phyloP scores from a whole-genome alignment of 2,888 invertebrate genomes.

The Hymenopus coronatus region DNA sequence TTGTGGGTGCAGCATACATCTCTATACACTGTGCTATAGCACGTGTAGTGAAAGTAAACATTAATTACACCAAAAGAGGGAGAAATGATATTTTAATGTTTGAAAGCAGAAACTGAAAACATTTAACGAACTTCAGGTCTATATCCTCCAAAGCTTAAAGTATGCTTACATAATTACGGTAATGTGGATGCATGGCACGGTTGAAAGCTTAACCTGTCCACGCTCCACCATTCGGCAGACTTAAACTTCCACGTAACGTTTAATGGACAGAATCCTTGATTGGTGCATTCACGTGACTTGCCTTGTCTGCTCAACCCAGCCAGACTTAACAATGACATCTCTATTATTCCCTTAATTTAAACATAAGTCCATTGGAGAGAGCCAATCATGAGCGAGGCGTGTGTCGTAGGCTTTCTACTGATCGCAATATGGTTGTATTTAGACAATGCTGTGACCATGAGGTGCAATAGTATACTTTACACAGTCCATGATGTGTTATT shows the following conservation, averaged over 20 bases:
- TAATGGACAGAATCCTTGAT: not conserved
- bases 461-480: too few species aligned
- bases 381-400: not conserved
- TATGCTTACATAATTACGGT: too few species aligned
- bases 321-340: not conserved
- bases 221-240: not conserved
- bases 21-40: too few species aligned
- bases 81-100: too few species aligned
- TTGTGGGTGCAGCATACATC: too few species aligned
- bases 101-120: too few species aligned
- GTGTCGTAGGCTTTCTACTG: not conserved
- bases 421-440: not conserved
- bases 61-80: too few species aligned
- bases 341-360: not conserved
- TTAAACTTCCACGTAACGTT: not conserved
- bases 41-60: too few species aligned
- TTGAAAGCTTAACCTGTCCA: not conserved
- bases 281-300: not conserved
- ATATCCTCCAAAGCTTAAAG: too few species aligned
- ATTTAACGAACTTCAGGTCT: too few species aligned
- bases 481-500: too few species aligned
- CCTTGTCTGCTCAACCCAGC: not conserved
- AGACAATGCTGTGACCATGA: not conserved
- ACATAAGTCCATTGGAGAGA: not conserved
- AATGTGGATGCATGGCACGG: too few species aligned